phyloP scores from a whole-genome alignment of 1,140 invertebrate genomes.

The Drosophila ohnishii region DNA sequence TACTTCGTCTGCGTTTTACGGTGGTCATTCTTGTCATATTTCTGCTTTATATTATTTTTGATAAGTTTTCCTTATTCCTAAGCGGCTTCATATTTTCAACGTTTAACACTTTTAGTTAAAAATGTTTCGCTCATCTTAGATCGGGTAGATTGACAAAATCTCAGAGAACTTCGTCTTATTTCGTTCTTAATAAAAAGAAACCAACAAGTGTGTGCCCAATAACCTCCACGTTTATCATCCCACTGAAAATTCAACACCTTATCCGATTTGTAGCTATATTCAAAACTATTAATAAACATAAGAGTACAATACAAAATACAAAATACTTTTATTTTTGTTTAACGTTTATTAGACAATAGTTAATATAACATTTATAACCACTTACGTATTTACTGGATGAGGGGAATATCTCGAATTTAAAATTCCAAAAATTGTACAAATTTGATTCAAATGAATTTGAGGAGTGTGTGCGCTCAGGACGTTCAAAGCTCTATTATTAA shows the following conservation, averaged over 20 bases:
- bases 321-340: slow-evolving; percentile 24
- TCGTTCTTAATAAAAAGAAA: too few species aligned
- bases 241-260: not conserved
- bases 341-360: slow-evolving; percentile 62
- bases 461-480: slow-evolving; percentile 17
- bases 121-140: too few species aligned
- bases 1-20: too few species aligned
- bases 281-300: not conserved
- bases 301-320: not conserved
- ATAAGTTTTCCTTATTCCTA: too few species aligned
- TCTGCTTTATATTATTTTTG: too few species aligned
- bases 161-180: too few species aligned
- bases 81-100: too few species aligned
- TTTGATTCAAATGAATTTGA: slow-evolving; percentile 38
- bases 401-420: slow-evolving; percentile 43
- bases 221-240: not conserved
- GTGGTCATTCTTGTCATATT: too few species aligned
- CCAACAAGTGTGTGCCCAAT: not conserved
- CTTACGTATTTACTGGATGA: slow-evolving; percentile 44
- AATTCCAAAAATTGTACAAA: slow-evolving; percentile 44
- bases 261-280: not conserved
- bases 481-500: slow-evolving; percentile 21
- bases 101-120: too few species aligned
- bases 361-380: slow-evolving; percentile 59
- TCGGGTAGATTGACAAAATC: too few species aligned